Conservation (phyloP, 2,797 vertebrate species). For the Fundulus diaphanus region DNA sequence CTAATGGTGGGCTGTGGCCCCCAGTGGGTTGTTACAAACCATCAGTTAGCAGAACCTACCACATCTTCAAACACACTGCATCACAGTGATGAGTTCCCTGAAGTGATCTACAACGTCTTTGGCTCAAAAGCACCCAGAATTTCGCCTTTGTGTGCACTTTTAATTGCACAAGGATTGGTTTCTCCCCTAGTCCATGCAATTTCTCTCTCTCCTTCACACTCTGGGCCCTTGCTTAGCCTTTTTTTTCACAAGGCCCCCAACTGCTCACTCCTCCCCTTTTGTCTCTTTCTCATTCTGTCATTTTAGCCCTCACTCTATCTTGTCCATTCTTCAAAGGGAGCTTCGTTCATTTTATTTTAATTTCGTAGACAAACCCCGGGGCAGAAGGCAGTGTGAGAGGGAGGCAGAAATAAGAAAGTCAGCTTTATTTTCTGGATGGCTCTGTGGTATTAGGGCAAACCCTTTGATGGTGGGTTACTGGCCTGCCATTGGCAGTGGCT, state of each 20-base stretch:
- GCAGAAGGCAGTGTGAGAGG: constrained; percentile 65
- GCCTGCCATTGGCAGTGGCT: constrained; percentile 57
- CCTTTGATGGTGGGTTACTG: constrained; percentile 69
- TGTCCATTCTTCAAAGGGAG: constrained; percentile 85
- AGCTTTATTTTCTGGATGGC: constrained; percentile 72
- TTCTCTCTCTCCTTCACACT: constrained; percentile 48
- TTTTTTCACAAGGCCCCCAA: constrained; percentile 58
- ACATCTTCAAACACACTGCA: constrained; percentile 78
- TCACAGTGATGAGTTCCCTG: constrained; percentile 79
- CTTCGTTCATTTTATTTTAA: constrained; percentile 85
- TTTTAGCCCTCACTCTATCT: constrained; percentile 75
- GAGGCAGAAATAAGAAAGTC: constrained; percentile 65
- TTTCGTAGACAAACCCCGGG: constrained; percentile 80
- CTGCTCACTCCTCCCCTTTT: constrained; percentile 60
- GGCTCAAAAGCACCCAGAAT: constrained; percentile 79
- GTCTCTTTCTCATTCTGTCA: constrained; percentile 66
- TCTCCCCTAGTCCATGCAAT: constrained; percentile 71
- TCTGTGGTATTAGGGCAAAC: constrained; percentile 64
- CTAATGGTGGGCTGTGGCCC: constrained; percentile 59
- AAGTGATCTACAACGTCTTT: constrained; percentile 78
- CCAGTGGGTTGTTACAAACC: constrained; percentile 74
- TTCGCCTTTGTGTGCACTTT: constrained; percentile 86
- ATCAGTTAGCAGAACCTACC: constrained; percentile 66
- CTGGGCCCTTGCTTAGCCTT: constrained; percentile 65
- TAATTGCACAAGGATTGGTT: constrained; percentile 84